Percentiles rank a stretch among this genome's conserved stretches.
Conservation (phyloP, 2,113 vertebrate genomes). For the Eulemur macaco region DNA sequence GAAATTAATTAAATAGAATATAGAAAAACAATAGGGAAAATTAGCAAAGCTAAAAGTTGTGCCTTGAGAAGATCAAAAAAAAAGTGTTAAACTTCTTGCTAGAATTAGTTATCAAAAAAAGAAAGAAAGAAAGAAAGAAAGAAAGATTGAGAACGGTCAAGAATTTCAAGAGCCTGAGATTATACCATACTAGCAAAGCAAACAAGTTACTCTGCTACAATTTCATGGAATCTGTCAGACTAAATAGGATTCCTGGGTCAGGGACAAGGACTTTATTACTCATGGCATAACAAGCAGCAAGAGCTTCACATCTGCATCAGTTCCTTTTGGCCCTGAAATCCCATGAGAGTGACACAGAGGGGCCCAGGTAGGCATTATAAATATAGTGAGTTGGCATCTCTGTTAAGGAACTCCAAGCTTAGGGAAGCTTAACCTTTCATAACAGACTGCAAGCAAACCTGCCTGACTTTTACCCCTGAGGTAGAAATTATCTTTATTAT, state of each 20-base stretch:
- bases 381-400: not conserved
- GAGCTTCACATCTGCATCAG: not conserved
- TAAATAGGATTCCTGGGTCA: not conserved
- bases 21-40: not conserved
- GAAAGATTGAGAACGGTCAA: not conserved
- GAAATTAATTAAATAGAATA: not conserved
- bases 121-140: not conserved
- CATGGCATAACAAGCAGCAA: not conserved
- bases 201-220: not conserved
- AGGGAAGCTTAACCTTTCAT: not conserved
- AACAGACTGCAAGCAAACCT: not conserved
- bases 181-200: not conserved
- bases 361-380: not conserved
- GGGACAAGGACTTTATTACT: not conserved
- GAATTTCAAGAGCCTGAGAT: not conserved
- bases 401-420: not conserved
- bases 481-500: not conserved
- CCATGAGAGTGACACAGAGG: not conserved
- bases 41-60: not conserved
- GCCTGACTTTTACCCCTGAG: not conserved
- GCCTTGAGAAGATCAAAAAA: not conserved
- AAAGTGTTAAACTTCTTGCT: not conserved
- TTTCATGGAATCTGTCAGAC: not conserved
- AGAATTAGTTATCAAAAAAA: not conserved
- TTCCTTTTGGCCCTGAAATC: not conserved